These are phyloP conservation scores for Coelinius sp. DNA, from an alignment of 2,888 invertebrate genomes.

Conservation along the genomic window DNA sequence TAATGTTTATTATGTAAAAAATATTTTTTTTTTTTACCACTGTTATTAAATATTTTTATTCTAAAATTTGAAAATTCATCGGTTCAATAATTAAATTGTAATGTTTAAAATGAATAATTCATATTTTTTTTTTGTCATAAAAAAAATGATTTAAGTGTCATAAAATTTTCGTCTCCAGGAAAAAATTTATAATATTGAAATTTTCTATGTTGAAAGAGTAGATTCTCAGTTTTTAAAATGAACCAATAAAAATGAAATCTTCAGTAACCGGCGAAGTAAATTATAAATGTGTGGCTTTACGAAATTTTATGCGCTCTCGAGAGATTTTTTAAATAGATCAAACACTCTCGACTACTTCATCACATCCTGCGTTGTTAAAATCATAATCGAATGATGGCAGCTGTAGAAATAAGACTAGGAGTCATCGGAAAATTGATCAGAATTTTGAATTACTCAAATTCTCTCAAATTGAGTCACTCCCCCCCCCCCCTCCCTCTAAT, in stretches of 20 bases:
- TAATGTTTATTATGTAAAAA: too few relatives aligned
- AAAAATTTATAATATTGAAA: too few relatives aligned
- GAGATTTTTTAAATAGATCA: slow-evolving; percentile 57
- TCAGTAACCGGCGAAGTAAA: background rate
- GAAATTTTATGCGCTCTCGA: slow-evolving; percentile 60
- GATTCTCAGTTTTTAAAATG: background rate
- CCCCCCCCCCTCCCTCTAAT: too few relatives aligned
- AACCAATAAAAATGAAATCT: background rate
- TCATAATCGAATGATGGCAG: slow-evolving; percentile 3
- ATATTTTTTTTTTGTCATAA: too few relatives aligned
- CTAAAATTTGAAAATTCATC: background rate
- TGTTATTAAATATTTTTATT: background rate
- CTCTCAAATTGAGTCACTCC: too few relatives aligned
- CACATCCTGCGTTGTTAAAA: background rate
- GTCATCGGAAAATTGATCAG: background rate
- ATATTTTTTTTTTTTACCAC: background rate
- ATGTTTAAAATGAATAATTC: background rate
- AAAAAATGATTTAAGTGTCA: too few relatives aligned
- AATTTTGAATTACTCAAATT: background rate
- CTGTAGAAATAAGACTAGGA: background rate
- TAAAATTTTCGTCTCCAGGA: too few relatives aligned
- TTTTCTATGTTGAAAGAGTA: background rate
- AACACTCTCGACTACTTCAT: background rate
- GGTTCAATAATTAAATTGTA: background rate
- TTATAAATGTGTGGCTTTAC: slow-evolving; percentile 20